Evolutionary conservation across 2,797 vertebrate genomes (phyloP), one percentile per base, ranked within the genome.

Genomic region (Hipposideros larvatus): DNA sequence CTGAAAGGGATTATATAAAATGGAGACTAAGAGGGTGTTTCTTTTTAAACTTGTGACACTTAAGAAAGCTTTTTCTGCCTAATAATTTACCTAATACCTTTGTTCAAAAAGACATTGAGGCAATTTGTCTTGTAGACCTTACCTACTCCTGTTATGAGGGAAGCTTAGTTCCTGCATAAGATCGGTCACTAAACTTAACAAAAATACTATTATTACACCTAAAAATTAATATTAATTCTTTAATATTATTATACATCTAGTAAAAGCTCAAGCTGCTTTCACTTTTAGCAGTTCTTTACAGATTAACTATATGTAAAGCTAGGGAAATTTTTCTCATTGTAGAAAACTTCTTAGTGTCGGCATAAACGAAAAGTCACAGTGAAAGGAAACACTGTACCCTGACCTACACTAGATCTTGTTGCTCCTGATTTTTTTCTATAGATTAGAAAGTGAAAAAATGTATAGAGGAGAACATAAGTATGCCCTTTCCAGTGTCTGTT

Each of bases 311-410:
- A 61, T 77, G 14, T 46, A 91, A 89, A 94, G 53, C 11, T 61
- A 57, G 43, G 21, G 13, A 16, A 78, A 16, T 0, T 46, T 34
- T 84, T 86, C 61, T 94, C 66, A 65, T 63, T 91, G 21, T 70
- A 74, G 51, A 86, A 93, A 94, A 87, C 22, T 22, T 59, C 68
- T 73, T 59, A 55, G n/a, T 51, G 34, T 55, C 73, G 19, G 24
- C 34, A 73, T 43, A 74, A 65, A 61, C 66, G 31, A 74, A 73
- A 28, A 77, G 24, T 51, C 8, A 77, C 7, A 84, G 31, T 86
- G 61, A 90, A 65, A 94, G 16, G 59, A 87, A 90, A 48, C 28
- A 84, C 46, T 86, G 84, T 84, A n/a, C n/a, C 83, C 43, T 87
- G 68, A 66, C 5, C 22, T 70, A 21, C 15, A 51, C 77, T 57